Evolutionary conservation across 2,888 invertebrate species (phyloP), one percentile per base, ranked within the genome.

Genomic region (Lasioglossum figueresi): DNA sequence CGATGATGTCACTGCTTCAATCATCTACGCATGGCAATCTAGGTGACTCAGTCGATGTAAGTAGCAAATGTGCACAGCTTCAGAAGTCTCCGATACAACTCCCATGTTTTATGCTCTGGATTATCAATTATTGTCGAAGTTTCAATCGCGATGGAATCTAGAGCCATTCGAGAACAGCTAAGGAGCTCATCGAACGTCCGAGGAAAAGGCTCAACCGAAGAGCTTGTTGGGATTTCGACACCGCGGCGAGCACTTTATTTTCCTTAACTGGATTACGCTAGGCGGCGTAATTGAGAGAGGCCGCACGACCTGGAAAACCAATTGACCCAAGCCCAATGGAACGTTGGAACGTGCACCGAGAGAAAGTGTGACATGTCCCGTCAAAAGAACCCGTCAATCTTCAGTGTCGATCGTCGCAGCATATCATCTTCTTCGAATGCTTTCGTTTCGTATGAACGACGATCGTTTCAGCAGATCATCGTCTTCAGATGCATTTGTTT

Each of bases 311-410:
- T 89, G 87, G 80, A 89, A 88, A 88, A 88, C 77, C 87, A 90
- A 90, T 90, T 90, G 87, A 88, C 85, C 84, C 56, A 80, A 79
- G 87, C 56, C 83, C 82, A 88, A 90, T 90, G 79, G 85, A 85
- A 84, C 79, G 83, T 34, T 76, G 72, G 74, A 86, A 87, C 89
- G 70, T 87, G 81, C 85, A 34, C 73, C 52, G 79, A 82, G 45
- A 80, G 76, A 88, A 87, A 89, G 79, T 80, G 40, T 71, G 56
- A 73, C 82, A 76, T 63, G 59, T 27, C 73, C 68, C 48, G 72
- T 83, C 76, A 80, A 66, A 81, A 76, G 76, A 82, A 76, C 70
- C 37, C 70, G 70, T 82, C 72, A 80, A 81, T 63, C 56, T 40
- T 66, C 31, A 12, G 52, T 59, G 23, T 74, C 70, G 23, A 52